Evolutionary conservation across 2,888 invertebrate genomes (phyloP), one percentile per base, ranked within the genome.

Genomic region (Ennomos erosarius): DNA sequence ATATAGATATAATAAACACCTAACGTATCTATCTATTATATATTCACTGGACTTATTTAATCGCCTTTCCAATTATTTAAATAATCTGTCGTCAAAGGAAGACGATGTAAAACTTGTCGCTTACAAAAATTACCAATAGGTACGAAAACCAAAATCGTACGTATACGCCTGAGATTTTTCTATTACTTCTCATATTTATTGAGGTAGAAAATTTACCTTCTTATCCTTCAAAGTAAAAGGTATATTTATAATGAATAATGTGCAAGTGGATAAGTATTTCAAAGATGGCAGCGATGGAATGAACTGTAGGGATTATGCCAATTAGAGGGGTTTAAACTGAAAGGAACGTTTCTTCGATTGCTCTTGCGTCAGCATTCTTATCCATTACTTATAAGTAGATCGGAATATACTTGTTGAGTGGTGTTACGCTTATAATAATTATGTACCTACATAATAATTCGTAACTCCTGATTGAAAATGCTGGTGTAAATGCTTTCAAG

Each of bases 291-390:
- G 64, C 69, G 55, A 67, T 69, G 60, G 63, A 71, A 69, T 66
- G 62, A 67, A 74, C 68, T 66, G 75, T 66, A 75, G 73, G 83
- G 88, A 87, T 88, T 88, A 87, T 78, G 73, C 87, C 88, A 88
- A 88, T 88, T 88, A 88, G 83, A 83, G 79, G 79, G 86, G 82
- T 86, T 84, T 77, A 65, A 71, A 81, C 76, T 78, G 71, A 68
- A 64, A 68, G 72, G 69, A 81, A 79, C 67, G 66, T 76, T 80
- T 82, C 84, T 82, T 84, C 84, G 82, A 84, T 81, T 78, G 72
- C 42, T 60, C 47, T 57, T 61, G 57, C 62, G 69, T 62, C 51
- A 51, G 36, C 61, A 69, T 70, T 71, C 76, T 77, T 75, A 75
- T 74, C 73, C 67, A 65, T 64, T 70, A 64, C 65, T 26, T 26